These are phyloP conservation scores for Trididemnum miniatum DNA, from an alignment of 23 tunicate genomes.

Conservation along the genomic window DNA sequence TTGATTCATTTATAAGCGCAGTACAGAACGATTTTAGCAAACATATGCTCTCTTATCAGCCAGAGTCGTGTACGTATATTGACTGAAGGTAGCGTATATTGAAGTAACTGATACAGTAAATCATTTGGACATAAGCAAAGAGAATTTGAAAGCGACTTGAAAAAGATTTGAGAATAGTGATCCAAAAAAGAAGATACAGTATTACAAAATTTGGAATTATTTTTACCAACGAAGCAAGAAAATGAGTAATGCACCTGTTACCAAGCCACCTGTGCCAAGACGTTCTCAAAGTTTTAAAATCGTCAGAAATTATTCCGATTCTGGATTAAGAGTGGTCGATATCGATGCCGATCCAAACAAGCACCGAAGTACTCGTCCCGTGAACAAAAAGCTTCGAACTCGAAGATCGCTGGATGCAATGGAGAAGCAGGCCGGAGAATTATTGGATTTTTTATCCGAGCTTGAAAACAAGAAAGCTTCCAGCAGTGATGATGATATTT, in stretches of 20 bases:
- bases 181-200: not conserved
- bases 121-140: too few species aligned
- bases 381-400: slow-evolving; percentile 38
- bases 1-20: not conserved
- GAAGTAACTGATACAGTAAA: not conserved
- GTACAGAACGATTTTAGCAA: not conserved
- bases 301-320: not conserved
- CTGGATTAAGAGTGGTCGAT: slow-evolving; percentile 10
- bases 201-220: too few species aligned
- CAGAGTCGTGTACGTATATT: not conserved
- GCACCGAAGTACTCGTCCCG: slow-evolving; percentile 41
- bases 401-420: slow-evolving; percentile 75
- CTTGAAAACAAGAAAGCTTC: slow-evolving; percentile 73
- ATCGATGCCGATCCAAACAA: slow-evolving; percentile 17
- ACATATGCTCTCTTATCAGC: not conserved
- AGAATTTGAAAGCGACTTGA: not conserved
- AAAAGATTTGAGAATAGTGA: not conserved
- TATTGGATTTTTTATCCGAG: slow-evolving; percentile 70
- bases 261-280: slow-evolving; percentile 54
- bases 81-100: not conserved
- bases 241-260: not conserved
- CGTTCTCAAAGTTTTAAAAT: slow-evolving; percentile 51
- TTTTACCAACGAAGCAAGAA: too few species aligned
- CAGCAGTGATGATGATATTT: slow-evolving; percentile 32
- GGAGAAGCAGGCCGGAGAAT: slow-evolving; percentile 83